A percentile compares a stretch with the other conserved stretches of the same genome.
Conservation (phyloP, 2,113 vertebrate species). For the Haemorhous mexicanus region DNA sequence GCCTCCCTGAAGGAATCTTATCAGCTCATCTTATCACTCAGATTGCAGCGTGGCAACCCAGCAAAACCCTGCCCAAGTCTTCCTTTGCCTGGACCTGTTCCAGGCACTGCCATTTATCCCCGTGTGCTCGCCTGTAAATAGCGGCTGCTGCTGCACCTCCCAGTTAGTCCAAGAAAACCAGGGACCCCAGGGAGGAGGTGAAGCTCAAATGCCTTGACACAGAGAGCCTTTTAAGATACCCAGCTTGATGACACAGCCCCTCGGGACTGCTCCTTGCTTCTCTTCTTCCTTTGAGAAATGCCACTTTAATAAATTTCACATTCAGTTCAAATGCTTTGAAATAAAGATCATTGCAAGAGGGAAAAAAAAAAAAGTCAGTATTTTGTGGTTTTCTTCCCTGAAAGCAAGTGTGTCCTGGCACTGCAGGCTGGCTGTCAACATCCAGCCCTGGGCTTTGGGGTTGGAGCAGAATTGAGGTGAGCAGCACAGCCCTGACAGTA, state of each 20-base stretch:
- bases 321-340: neutral
- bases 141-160: neutral
- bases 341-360: neutral
- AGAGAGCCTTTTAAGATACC: neutral
- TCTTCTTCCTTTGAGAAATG: neutral
- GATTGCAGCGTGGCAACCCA: neutral
- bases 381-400: neutral
- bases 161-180: neutral
- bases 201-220: neutral
- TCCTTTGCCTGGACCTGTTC: slow-evolving; percentile 20
- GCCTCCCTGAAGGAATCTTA: slow-evolving; percentile 16
- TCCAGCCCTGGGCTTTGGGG: neutral
- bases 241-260: neutral
- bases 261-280: neutral
- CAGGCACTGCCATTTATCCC: neutral
- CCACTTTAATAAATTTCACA: neutral
- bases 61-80: neutral
- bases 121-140: neutral
- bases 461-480: neutral
- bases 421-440: neutral
- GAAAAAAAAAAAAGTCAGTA: neutral
- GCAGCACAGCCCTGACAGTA: neutral
- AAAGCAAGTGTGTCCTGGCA: neutral
- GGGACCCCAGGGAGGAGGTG: neutral
- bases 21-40: neutral